Conservation (phyloP, 2,888 invertebrate species). For the Athetis lepigone region DNA sequence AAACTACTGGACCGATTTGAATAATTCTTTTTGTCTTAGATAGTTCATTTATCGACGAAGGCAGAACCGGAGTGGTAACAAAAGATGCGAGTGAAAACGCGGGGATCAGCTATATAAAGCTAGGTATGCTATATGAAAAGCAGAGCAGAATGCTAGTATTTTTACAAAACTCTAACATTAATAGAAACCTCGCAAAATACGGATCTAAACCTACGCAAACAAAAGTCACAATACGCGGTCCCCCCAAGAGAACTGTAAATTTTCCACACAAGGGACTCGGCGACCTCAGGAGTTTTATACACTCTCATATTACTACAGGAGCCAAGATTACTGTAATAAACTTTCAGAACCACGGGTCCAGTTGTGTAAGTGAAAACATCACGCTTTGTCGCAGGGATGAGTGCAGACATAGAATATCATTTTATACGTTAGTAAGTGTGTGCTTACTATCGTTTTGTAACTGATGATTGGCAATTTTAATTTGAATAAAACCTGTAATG, state of each 20-base stretch:
- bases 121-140: no score
- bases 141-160: background rate
- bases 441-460: slow-evolving; percentile 28
- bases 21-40: no score
- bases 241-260: slow-evolving; percentile 58
- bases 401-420: slow-evolving; percentile 37
- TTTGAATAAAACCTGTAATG: no score
- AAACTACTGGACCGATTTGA: no score
- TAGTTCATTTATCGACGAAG: no score
- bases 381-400: slow-evolving; percentile 46
- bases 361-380: slow-evolving; percentile 59
- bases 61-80: no score
- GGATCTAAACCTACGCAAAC: slow-evolving; percentile 33
- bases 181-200: no score
- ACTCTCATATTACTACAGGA: slow-evolving; percentile 54
- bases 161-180: background rate
- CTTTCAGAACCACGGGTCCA: slow-evolving; percentile 53
- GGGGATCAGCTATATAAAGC: no score
- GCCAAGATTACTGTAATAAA: slow-evolving; percentile 62
- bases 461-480: background rate
- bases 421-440: slow-evolving; percentile 41
- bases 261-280: slow-evolving; percentile 37
- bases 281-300: slow-evolving; percentile 57
- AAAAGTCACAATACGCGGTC: slow-evolving; percentile 37
- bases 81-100: no score